Conservation (phyloP, 2,888 invertebrate genomes). For the Idaea straminata region DNA sequence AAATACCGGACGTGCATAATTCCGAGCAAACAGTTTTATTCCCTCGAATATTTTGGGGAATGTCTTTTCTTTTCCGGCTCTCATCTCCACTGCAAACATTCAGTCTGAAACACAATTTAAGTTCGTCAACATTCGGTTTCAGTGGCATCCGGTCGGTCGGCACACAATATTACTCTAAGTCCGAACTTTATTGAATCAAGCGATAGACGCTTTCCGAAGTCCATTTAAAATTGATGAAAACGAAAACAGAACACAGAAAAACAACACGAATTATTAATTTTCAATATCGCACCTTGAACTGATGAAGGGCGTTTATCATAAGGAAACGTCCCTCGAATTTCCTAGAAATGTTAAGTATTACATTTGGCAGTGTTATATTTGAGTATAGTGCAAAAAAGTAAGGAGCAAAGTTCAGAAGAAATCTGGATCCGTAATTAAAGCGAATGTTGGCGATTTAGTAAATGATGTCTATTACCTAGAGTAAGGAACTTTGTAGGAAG, state of each 20-base stretch:
- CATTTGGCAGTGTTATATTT: too few relatives aligned
- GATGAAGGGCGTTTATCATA: background rate
- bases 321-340: background rate
- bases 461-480: slow-evolving; percentile 55
- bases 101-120: slow-evolving; percentile 64
- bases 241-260: slow-evolving; percentile 15
- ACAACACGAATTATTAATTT: slow-evolving; percentile 1
- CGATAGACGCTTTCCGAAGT: slow-evolving; percentile 26
- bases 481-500: slow-evolving; percentile 19
- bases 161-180: slow-evolving; percentile 26
- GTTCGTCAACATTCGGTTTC: slow-evolving; percentile 59
- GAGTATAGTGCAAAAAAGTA: slow-evolving; percentile 23
- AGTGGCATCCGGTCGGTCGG: slow-evolving; percentile 28
- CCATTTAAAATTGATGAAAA: slow-evolving; percentile 32
- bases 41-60: slow-evolving; percentile 41
- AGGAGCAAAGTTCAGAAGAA: slow-evolving; percentile 41
- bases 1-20: slow-evolving; percentile 20
- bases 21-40: slow-evolving; percentile 36
- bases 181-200: slow-evolving; percentile 37
- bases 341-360: background rate
- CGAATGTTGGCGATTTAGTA: slow-evolving; percentile 54
- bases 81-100: slow-evolving; percentile 49
- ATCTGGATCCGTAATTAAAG: slow-evolving; percentile 60
- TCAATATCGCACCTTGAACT: background rate
- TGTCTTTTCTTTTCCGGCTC: slow-evolving; percentile 42